Evolutionary conservation across 2,888 invertebrate genomes (phyloP), one percentile per base, ranked within the genome.

Genomic region (Sphaerophoria taeniata): DNA sequence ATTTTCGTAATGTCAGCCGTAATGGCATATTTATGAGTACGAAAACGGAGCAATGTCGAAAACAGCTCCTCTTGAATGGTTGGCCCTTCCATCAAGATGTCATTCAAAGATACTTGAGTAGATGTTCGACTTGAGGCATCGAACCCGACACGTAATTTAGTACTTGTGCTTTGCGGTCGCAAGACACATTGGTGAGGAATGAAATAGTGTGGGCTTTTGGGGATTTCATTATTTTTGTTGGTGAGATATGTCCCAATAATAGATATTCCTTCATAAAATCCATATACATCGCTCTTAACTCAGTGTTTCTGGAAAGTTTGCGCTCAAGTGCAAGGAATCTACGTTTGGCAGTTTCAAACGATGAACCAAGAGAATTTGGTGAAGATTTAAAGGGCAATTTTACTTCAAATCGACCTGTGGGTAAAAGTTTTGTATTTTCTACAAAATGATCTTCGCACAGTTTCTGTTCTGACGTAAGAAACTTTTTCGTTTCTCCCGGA

Each of bases 251-350:
- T 12, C 77, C 74, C 49, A 86, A 63, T n/a, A 9, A 24, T 12
- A 72, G 14, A 56, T 79, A 87, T 39, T 87, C 82, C 31, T 67
- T 73, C 84, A 87, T 83, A 34, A 87, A 87, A 7, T 82, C 69
- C 60, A 76, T 60, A 14, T 75, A 84, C 67, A 83, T 79, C n/a
- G 74, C 43, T 45, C 39, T 60, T 33, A 80, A 58, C 33, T 70
- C 72, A 36, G 34, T 65, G 43, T 63, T 53, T 71, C 47, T 79
- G n/a, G 49, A 45, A 60, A 45, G 43, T 60, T 60, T 60, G 24
- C 24, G 24, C 24, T 24, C 24, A 24, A 24, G 24, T 24, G 24
- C 24, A 24, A 24, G 24, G 24, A 24, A 24, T 24, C 24, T 24
- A 24, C 24, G 24, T 24, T 2, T 24, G 1, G 24, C 24, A 24